Conservation (phyloP, 2,797 vertebrate species). For the Saxicola maurus region DNA sequence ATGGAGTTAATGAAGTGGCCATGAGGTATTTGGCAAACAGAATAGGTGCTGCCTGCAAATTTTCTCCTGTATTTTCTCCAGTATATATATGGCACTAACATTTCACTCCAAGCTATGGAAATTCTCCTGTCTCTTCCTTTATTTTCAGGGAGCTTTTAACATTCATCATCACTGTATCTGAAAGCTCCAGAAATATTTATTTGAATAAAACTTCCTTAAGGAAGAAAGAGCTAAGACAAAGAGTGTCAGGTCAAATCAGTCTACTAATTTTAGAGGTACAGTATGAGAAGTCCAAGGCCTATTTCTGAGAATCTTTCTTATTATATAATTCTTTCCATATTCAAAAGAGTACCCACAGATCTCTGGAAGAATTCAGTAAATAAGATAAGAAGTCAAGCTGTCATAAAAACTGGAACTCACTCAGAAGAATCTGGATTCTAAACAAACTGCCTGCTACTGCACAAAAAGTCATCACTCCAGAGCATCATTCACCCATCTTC, state of each 20-base stretch:
- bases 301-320: background rate
- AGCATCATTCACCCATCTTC: background rate
- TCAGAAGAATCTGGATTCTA: background rate
- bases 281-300: background rate
- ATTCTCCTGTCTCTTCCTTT: background rate
- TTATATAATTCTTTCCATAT: slow-evolving; percentile 5
- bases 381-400: background rate
- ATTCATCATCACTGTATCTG: background rate
- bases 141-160: background rate
- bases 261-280: background rate
- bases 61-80: background rate
- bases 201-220: background rate
- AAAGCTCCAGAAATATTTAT: background rate
- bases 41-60: background rate
- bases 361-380: slow-evolving; percentile 4
- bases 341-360: background rate
- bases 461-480: background rate
- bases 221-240: slow-evolving; percentile 1
- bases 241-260: background rate
- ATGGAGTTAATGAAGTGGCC: background rate
- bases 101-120: background rate
- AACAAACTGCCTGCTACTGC: background rate
- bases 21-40: background rate
- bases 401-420: slow-evolving; percentile 1
- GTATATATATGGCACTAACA: background rate